These are phyloP conservation scores for Rynchops niger DNA, from an alignment of 2,113 vertebrate genomes.

Conservation along the genomic window DNA sequence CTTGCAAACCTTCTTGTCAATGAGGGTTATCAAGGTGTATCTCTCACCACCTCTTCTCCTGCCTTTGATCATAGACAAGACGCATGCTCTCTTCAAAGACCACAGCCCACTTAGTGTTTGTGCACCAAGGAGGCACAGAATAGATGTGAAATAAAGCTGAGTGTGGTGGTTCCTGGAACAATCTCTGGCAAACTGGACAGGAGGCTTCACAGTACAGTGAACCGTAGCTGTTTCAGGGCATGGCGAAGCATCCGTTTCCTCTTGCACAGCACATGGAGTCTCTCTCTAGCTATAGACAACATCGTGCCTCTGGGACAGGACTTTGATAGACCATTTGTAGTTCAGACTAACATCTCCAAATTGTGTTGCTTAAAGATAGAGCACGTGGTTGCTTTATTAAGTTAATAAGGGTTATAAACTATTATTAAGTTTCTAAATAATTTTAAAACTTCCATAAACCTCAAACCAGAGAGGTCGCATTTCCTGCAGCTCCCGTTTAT, in stretches of 20 bases:
- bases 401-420: neutral
- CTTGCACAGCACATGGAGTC: neutral
- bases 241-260: neutral
- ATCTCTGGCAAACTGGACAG: neutral
- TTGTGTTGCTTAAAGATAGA: neutral
- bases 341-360: neutral
- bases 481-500: neutral
- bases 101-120: neutral
- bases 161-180: neutral
- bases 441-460: neutral
- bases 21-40: neutral
- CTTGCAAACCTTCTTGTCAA: neutral
- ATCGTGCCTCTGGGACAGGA: neutral
- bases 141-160: neutral
- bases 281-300: neutral
- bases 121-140: neutral
- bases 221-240: neutral
- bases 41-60: neutral
- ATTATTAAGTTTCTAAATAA: neutral
- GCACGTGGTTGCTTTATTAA: neutral
- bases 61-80: neutral
- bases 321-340: neutral
- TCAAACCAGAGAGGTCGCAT: neutral
- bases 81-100: rapidly evolving
- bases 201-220: neutral